These are phyloP conservation scores for Actinia tenebrosa DNA, from an alignment of 64 coral and sea anemone species.

Conservation along the genomic window DNA sequence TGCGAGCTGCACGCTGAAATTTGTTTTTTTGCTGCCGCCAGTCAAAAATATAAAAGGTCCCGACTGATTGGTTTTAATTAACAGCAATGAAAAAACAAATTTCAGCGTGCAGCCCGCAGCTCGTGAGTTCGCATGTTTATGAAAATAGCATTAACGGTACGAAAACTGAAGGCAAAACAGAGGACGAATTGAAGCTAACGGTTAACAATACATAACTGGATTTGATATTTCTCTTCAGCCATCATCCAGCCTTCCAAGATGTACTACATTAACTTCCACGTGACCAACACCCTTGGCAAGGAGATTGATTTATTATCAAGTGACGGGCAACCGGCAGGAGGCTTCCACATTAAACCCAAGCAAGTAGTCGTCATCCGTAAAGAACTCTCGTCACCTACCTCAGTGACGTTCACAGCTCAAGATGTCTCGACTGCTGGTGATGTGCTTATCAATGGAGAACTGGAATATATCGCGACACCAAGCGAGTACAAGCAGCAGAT, in stretches of 20 bases:
- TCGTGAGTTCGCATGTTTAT: too few species aligned
- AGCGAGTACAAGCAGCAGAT: conserved; percentile 55
- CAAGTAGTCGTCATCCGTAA: conserved; percentile 46
- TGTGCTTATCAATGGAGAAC: conserved; percentile 60
- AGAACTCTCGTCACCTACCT: conserved; percentile 42
- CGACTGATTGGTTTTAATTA: too few species aligned
- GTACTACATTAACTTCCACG: conserved; percentile 56
- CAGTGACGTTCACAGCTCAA: conserved; percentile 58
- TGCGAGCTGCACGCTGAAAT: too few species aligned
- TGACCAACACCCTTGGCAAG: conserved; percentile 55
- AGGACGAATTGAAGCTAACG: too few species aligned
- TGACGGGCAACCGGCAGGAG: conserved; percentile 62
- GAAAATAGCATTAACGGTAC: too few species aligned
- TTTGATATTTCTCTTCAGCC: conserved; percentile 13
- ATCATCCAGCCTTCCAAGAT: conserved; percentile 73
- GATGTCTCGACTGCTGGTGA: conserved; percentile 39
- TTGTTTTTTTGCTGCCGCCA: too few species aligned
- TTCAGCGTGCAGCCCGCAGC: too few species aligned
- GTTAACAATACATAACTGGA: too few species aligned
- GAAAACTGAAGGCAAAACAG: too few species aligned
- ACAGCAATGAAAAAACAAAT: too few species aligned
- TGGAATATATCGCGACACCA: conserved; percentile 40
- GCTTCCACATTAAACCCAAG: conserved; percentile 44
- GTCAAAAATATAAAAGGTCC: too few species aligned
- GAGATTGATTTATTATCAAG: conserved; percentile 43